phyloP scores from a whole-genome alignment of 1,140 invertebrate genomes.

The Mercenaria mercenaria region DNA sequence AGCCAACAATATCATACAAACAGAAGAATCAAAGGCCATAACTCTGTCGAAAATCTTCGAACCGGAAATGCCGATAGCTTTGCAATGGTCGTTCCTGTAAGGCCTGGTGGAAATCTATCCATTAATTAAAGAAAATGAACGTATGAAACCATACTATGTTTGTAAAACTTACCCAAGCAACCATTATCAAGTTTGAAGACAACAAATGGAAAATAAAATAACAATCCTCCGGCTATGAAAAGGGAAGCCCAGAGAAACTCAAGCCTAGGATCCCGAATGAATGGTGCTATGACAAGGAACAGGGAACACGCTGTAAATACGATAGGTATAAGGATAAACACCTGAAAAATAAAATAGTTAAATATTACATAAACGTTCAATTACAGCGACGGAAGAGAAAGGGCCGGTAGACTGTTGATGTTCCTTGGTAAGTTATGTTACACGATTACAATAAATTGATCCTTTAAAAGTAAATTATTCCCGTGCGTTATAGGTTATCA shows the following conservation, averaged over 20 bases:
- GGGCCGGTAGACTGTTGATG: neutral
- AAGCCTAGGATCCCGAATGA: slow-evolving; percentile 91
- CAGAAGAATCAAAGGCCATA: too few species aligned
- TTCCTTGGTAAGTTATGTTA: too few species aligned
- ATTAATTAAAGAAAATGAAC: too few species aligned
- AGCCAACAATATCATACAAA: too few species aligned
- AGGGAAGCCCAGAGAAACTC: slow-evolving; percentile 92
- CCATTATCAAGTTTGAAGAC: slow-evolving; percentile 88
- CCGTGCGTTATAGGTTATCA: too few species aligned
- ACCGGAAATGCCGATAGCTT: too few species aligned
- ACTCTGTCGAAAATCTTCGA: too few species aligned
- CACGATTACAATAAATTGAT: too few species aligned
- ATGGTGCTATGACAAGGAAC: slow-evolving; percentile 92
- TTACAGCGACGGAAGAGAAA: neutral
- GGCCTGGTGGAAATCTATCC: too few species aligned
- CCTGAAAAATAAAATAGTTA: slow-evolving; percentile 87
- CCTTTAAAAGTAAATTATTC: too few species aligned
- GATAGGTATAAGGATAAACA: slow-evolving; percentile 91
- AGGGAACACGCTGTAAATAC: slow-evolving; percentile 91
- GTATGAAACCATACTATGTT: too few species aligned
- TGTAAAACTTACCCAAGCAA: slow-evolving; percentile 85
- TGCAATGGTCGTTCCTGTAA: too few species aligned
- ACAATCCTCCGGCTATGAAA: slow-evolving; percentile 90
- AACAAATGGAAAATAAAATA: slow-evolving; percentile 92
- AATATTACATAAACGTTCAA: neutral